These are phyloP conservation scores for Rhynchopsitta pachyrhyncha DNA, from an alignment of 2,113 vertebrate genomes.

Conservation along the genomic window DNA sequence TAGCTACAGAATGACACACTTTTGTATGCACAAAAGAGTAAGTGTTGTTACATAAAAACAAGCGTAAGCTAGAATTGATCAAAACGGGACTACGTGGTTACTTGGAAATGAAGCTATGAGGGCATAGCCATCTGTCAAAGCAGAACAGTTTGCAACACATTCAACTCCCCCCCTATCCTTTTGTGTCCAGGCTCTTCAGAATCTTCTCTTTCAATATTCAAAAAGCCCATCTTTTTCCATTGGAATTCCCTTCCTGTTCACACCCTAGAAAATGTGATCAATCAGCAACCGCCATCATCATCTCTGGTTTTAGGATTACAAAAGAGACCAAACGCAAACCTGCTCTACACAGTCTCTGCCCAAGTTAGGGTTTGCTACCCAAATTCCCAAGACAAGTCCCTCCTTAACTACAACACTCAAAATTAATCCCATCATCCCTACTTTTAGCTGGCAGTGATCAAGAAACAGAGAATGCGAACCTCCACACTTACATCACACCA, in stretches of 20 bases:
- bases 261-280: accelerated
- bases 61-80: not conserved
- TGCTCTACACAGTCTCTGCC: not conserved
- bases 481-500: not conserved
- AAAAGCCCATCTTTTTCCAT: not conserved
- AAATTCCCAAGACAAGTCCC: not conserved
- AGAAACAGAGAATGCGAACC: not conserved
- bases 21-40: not conserved
- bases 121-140: not conserved
- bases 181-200: not conserved
- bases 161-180: not conserved
- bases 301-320: not conserved
- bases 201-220: not conserved
- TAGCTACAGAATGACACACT: not conserved
- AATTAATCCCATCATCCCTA: not conserved
- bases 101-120: not conserved
- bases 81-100: accelerated
- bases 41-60: not conserved
- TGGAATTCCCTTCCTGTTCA: not conserved
- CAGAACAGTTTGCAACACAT: not conserved
- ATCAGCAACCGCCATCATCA: not conserved
- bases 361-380: not conserved
- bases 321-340: not conserved
- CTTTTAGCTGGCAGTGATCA: not conserved
- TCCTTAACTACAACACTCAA: not conserved